Conservation (phyloP, 2,113 vertebrate genomes). For the Rutilus rutilus region DNA sequence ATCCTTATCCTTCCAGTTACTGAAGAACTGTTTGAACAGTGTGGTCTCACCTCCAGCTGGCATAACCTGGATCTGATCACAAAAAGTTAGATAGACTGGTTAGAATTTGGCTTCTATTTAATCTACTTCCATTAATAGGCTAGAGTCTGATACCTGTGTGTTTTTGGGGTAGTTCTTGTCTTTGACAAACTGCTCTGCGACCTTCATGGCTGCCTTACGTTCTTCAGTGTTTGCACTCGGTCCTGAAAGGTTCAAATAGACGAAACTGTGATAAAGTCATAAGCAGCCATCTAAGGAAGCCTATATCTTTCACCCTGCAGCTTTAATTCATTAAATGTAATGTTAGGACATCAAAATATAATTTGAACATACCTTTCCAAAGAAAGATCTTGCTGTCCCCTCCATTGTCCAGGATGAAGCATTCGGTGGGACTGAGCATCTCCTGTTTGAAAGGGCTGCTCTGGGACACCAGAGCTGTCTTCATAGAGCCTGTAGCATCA, state of each 20-base stretch:
- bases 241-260: conserved; percentile 59
- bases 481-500: conserved; percentile 71
- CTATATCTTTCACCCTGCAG: background rate
- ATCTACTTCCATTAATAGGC: background rate
- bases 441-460: conserved; percentile 73
- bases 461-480: conserved; percentile 60
- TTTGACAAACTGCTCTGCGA: conserved; percentile 69
- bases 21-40: conserved; percentile 79
- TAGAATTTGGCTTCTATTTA: background rate
- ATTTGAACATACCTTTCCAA: conserved; percentile 75
- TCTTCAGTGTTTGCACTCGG: conserved; percentile 62
- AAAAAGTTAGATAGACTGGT: background rate
- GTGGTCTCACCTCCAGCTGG: conserved; percentile 70
- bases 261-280: background rate
- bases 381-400: conserved; percentile 68
- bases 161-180: conserved; percentile 67
- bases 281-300: background rate
- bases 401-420: conserved; percentile 78
- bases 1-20: conserved; percentile 73
- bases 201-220: conserved; percentile 64
- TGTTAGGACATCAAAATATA: background rate
- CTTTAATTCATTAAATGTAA: background rate
- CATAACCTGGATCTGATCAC: conserved; percentile 69
- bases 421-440: conserved; percentile 68
- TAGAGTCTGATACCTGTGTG: conserved; percentile 66